Evolutionary conservation across 2,797 vertebrate genomes (phyloP).

Genomic region (Lutjanus campechanus): DNA sequence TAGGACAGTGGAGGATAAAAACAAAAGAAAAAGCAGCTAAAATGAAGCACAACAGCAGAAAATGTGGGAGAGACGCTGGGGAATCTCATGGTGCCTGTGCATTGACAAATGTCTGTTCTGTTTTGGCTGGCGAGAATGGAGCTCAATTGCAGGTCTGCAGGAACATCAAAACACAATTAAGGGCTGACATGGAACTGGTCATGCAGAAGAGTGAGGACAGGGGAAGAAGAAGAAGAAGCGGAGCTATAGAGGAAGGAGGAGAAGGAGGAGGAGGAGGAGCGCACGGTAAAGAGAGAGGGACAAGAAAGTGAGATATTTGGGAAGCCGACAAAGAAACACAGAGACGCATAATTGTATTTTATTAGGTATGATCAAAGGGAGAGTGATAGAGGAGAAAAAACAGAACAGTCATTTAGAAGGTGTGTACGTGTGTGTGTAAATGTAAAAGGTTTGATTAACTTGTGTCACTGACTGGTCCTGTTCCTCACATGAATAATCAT

Average conservation of each 20-base stretch:
- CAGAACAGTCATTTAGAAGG: neutral
- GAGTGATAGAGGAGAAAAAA: conserved; percentile 10
- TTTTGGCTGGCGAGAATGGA: conserved; percentile 92
- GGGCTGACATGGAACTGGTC: conserved; percentile 88
- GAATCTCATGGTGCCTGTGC: conserved; percentile 71
- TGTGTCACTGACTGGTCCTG: conserved; percentile 14
- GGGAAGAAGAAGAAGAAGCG: conserved; percentile 45
- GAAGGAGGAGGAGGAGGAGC: conserved; percentile 24
- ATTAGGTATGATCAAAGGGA: conserved; percentile 34
- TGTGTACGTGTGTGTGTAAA: conserved; percentile 22
- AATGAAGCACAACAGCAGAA: conserved; percentile 35
- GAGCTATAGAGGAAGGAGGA: conserved; percentile 44
- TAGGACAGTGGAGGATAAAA: neutral
- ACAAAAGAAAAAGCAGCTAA: neutral
- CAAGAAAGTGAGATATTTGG: conserved; percentile 33
- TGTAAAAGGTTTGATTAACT: conserved; percentile 27
- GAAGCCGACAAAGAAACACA: conserved; percentile 37
- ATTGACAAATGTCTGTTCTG: conserved; percentile 93
- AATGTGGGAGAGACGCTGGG: conserved; percentile 1
- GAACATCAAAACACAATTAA: conserved; percentile 98
- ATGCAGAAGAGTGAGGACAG: conserved; percentile 86
- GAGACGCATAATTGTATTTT: conserved; percentile 39
- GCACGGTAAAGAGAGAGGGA: conserved; percentile 37
- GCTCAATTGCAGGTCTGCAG: conserved; percentile 89
- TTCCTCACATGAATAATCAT: conserved; percentile 44